phyloP scores from a whole-genome alignment of 2,797 vertebrate genomes.

The Liasis olivaceus region DNA sequence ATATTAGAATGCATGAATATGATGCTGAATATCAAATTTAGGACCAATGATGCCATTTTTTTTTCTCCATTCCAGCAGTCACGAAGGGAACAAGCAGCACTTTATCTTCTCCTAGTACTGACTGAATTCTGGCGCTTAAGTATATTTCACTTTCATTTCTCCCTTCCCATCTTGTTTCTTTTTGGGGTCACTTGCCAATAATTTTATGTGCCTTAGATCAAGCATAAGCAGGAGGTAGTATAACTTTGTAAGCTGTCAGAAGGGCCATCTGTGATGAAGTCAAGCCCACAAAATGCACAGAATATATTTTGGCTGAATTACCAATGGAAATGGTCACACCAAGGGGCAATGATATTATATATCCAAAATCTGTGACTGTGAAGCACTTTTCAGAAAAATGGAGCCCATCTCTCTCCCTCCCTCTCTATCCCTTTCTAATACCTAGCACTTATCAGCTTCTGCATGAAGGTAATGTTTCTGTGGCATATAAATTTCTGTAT shows the following conservation, averaged over 20 bases:
- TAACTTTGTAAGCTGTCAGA: constrained; percentile 61
- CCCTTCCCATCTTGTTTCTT: constrained; percentile 23
- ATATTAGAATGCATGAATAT: constrained; percentile 25
- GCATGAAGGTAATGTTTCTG: neutral
- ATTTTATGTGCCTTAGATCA: constrained; percentile 53
- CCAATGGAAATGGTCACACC: constrained; percentile 48
- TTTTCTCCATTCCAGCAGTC: constrained; percentile 25
- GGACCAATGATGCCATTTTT: constrained; percentile 19
- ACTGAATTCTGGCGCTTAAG: constrained; percentile 41
- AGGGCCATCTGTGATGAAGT: constrained; percentile 55
- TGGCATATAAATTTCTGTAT: neutral
- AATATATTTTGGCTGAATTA: constrained; percentile 49
- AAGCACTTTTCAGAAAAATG: constrained; percentile 41
- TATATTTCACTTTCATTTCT: constrained; percentile 51
- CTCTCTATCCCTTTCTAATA: neutral
- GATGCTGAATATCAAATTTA: constrained; percentile 31
- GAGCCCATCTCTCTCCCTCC: neutral
- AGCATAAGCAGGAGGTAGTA: constrained; percentile 54
- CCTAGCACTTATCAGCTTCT: constrained; percentile 16
- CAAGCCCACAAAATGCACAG: constrained; percentile 57
- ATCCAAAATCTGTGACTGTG: constrained; percentile 34
- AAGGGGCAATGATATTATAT: constrained; percentile 34
- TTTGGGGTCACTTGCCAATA: constrained; percentile 48
- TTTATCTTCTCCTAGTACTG: constrained; percentile 23
- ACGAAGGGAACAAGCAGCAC: constrained; percentile 14